Evolutionary conservation across 2,113 vertebrate species (phyloP), one percentile per base, ranked within the genome.

Genomic region (Cavia aperea): DNA sequence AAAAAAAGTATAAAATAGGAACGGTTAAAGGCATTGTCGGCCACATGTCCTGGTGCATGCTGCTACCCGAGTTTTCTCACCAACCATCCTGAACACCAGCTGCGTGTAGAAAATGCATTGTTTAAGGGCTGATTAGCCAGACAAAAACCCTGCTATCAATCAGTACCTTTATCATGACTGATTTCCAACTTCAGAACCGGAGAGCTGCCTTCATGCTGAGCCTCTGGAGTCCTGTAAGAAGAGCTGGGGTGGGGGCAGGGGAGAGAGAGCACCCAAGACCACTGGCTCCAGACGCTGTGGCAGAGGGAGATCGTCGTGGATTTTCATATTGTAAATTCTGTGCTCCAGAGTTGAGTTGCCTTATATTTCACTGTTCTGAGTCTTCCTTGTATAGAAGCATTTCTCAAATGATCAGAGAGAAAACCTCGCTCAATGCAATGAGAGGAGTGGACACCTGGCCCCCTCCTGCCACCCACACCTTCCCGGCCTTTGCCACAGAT

Each of bases 381-480:
- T n/a, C 82, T 90, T 90, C 10, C 33, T 73, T 93, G 92, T 81
- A 86, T 51, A 5, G 29, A 82, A 75, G 21, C 70, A 39, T 46
- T 83, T 85, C 89, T 93, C 29, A 92, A 58, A 62, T 56, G 1
- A 0, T 56, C 85, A 51, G 36, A 82, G 51, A 81, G 65, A 79
- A 93, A 89, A 19, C 39, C 77, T 89, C 33, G 36, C 15, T 54
- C 46, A 19, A 24, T 33, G 16, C 70, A 92, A 72, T 65, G 43
- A 91, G 46, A 23, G 13, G 49, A 91, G 60, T 39, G 10, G 46
- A 87, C 58, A 78, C 31, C 18, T 2, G 4, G 63, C 8, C 51
- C 56, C 81, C 89, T 78, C 46, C 54, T 18, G 62, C 84, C 60
- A 49, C 93, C 86, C 77, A 85, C 89, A 31, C 31, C 87, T 95